Evolutionary conservation across 2,113 vertebrate species (phyloP).

Genomic region (Thryonomys swinderianus): DNA sequence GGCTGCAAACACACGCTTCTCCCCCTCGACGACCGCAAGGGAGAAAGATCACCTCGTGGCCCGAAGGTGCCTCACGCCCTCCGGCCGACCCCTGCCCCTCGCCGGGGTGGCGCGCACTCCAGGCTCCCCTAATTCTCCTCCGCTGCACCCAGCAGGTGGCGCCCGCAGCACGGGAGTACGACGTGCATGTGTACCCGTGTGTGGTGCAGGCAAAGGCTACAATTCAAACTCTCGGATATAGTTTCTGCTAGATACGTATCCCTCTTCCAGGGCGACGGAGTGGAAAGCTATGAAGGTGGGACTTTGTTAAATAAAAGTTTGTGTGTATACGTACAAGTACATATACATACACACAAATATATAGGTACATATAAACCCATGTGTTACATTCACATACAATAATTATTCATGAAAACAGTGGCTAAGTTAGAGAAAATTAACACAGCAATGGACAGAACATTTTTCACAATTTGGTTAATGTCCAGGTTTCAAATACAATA

Average conservation of each 20-base stretch:
- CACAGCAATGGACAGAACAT: too few species aligned
- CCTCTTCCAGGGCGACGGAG: not conserved
- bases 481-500: conserved; percentile 21
- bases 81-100: not conserved
- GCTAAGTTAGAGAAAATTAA: too few species aligned
- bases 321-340: not conserved
- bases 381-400: not conserved
- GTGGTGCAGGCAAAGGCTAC: not conserved
- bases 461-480: not conserved
- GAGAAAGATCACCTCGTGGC: too few species aligned
- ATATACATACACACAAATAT: too few species aligned
- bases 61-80: too few species aligned
- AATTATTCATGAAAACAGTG: not conserved
- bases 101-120: too few species aligned
- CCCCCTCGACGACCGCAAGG: too few species aligned
- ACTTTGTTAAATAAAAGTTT: not conserved
- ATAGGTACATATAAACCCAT: not conserved
- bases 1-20: too few species aligned
- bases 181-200: not conserved
- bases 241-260: not conserved
- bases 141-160: not conserved
- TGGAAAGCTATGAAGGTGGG: not conserved
- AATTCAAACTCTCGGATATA: not conserved
- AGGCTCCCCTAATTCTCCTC: not conserved
- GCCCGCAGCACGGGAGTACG: not conserved